Conservation (phyloP, 2,113 vertebrate species). For the Hyperopisus bebe region DNA sequence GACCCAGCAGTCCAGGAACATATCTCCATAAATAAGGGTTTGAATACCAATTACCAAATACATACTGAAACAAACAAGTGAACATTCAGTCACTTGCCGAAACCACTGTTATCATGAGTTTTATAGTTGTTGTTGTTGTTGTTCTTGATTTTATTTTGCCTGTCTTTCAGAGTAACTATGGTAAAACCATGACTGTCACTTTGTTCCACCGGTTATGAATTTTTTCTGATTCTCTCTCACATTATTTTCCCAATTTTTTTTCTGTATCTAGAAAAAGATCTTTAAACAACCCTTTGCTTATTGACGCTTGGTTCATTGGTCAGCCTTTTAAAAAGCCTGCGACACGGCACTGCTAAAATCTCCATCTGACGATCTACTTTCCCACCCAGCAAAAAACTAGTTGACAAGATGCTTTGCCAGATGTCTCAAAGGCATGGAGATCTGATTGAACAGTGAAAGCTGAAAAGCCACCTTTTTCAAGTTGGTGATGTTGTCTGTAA, state of each 20-base stretch:
- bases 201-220: neutral
- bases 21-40: neutral
- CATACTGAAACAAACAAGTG: neutral
- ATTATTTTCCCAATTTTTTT: neutral
- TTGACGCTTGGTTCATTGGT: neutral
- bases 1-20: neutral
- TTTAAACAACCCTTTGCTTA: neutral
- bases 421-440: neutral
- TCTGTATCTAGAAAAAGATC: neutral
- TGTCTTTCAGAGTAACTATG: neutral
- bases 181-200: neutral
- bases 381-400: neutral
- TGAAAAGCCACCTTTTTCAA: neutral
- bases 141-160: neutral
- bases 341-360: neutral
- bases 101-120: neutral
- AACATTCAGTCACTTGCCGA: neutral
- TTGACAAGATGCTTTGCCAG: neutral
- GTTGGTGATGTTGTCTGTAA: neutral
- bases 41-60: neutral
- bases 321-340: neutral
- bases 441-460: neutral
- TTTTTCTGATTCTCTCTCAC: neutral
- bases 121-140: neutral
- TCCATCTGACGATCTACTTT: neutral